A percentile compares a stretch with the other conserved stretches of the same genome.
phyloP scores from a whole-genome alignment of 2,888 invertebrate species.

The Plusia festucae region DNA sequence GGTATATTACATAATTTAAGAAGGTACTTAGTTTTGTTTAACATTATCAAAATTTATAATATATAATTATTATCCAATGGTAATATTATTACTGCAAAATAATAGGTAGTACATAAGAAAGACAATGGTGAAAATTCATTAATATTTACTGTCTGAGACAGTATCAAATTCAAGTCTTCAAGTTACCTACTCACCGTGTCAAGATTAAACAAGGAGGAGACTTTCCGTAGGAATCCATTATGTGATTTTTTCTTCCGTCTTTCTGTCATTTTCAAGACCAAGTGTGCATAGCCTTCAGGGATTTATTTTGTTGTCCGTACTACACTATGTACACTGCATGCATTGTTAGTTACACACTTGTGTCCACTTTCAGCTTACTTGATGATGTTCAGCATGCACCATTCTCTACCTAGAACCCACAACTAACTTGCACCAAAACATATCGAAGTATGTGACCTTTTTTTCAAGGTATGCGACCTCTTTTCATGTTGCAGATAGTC shows the following conservation, averaged over 20 bases:
- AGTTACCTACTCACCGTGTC: constrained; percentile 92
- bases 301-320: constrained; percentile 76
- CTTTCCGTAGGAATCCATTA: constrained; percentile 95
- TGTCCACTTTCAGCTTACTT: constrained; percentile 85
- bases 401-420: constrained; percentile 89
- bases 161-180: constrained; percentile 58
- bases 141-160: constrained; percentile 33
- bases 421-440: constrained; percentile 87
- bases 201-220: constrained; percentile 96
- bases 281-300: constrained; percentile 84
- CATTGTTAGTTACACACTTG: constrained; percentile 89
- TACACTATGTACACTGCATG: constrained; percentile 89
- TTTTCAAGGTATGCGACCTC: constrained; percentile 71
- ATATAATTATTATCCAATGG: constrained; percentile 20
- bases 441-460: constrained; percentile 75
- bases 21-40: constrained; percentile 6
- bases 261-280: constrained; percentile 86
- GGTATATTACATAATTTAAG: constrained; percentile 39
- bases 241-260: constrained; percentile 89
- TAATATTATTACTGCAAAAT: constrained; percentile 21
- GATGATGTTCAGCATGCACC: constrained; percentile 86
- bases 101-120: constrained; percentile 20
- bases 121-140: constrained; percentile 61
- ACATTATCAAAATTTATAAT: constrained; percentile 18
- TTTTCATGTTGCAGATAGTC: constrained; percentile 71